These are phyloP conservation scores for Corella eumyota DNA, from an alignment of 23 tunicate genomes.

Conservation along the genomic window DNA sequence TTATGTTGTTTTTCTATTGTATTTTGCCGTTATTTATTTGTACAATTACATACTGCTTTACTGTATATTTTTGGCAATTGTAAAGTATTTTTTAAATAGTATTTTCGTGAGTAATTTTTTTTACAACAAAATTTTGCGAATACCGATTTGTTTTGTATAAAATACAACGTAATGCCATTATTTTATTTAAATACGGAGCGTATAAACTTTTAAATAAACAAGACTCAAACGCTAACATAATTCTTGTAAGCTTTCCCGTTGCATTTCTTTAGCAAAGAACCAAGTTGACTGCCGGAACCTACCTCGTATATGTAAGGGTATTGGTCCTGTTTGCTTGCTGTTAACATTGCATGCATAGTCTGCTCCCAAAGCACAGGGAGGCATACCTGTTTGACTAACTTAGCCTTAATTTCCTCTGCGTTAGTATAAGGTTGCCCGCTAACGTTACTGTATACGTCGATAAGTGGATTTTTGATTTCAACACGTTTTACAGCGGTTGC, in stretches of 20 bases:
- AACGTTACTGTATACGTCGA: slow-evolving; percentile 52
- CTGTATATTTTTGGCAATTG: no score
- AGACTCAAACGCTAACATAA: slow-evolving; percentile 17
- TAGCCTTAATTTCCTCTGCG: slow-evolving; percentile 22
- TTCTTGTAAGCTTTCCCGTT: slow-evolving; percentile 63
- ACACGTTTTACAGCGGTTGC: slow-evolving; percentile 9
- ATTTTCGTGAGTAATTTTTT: no score
- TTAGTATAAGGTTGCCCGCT: slow-evolving; percentile 38
- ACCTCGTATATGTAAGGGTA: slow-evolving; percentile 45
- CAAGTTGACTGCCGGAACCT: slow-evolving; percentile 63
- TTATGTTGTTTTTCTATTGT: no score
- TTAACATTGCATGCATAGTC: slow-evolving; percentile 29
- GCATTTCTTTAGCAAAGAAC: slow-evolving; percentile 44
- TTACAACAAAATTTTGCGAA: no score
- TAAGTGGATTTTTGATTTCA: slow-evolving; percentile 25
- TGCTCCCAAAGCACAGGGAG: slow-evolving; percentile 76
- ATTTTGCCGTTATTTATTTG: no score
- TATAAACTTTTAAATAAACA: neutral
- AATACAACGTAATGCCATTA: no score
- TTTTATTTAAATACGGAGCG: no score
- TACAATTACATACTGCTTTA: no score
- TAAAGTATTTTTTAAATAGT: no score
- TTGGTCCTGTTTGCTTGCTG: neutral
- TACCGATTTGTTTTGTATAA: no score
- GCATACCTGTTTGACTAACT: slow-evolving; percentile 35